Percentiles rank a stretch among this genome's conserved stretches.
Conservation (phyloP, 92 coral and sea anemone genomes). For the Parazoanthus darwini region DNA sequence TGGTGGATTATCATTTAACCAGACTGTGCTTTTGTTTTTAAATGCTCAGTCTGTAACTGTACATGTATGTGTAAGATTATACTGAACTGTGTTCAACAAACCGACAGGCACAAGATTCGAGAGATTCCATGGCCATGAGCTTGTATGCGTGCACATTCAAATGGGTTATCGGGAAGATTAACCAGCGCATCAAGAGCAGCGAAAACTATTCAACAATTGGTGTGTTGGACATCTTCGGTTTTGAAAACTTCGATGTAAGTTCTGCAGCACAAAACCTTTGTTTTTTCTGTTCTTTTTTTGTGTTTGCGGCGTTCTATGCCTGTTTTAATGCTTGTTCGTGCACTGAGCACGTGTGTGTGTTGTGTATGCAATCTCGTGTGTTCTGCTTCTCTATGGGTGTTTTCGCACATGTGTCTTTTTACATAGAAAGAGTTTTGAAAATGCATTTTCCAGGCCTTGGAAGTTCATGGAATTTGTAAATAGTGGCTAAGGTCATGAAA, state of each 20-base stretch:
- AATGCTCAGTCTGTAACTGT: not conserved
- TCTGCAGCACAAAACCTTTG: no score
- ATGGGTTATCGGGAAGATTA: constrained; percentile 93
- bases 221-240: constrained; percentile 95
- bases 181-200: constrained; percentile 74
- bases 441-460: no score
- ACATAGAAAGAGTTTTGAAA: no score
- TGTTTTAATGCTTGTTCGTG: not conserved
- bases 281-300: not conserved
- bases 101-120: constrained; percentile 85
- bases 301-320: not conserved
- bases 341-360: not conserved
- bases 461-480: no score
- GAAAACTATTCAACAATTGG: constrained; percentile 84
- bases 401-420: no score
- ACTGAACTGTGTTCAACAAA: not conserved
- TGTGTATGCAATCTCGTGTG: no score
- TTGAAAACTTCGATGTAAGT: constrained; percentile 94
- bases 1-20: not conserved
- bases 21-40: not conserved
- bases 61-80: constrained; percentile 5
- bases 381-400: not conserved
- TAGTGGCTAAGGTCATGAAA: no score
- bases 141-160: constrained; percentile 93
- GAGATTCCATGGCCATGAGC: constrained; percentile 98